These are phyloP conservation scores for Caretta caretta DNA, from an alignment of 2,113 vertebrate species.

Conservation along the genomic window DNA sequence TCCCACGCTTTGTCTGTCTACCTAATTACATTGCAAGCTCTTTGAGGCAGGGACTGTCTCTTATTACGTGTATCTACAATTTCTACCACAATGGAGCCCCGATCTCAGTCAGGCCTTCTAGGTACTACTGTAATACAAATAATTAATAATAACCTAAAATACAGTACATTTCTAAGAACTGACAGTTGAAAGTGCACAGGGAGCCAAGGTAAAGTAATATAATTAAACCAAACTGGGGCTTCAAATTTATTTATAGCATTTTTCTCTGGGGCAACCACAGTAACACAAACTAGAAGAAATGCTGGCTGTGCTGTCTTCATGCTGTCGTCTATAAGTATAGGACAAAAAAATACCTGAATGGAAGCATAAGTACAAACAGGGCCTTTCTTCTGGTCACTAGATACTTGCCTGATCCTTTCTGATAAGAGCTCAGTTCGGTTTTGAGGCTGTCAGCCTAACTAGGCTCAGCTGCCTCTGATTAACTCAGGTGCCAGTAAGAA, in stretches of 20 bases:
- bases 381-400: neutral
- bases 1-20: neutral
- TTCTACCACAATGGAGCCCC: neutral
- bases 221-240: neutral
- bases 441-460: rapidly evolving
- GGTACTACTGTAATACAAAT: neutral
- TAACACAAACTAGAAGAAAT: neutral
- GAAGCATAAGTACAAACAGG: rapidly evolving
- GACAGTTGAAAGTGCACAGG: neutral
- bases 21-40: neutral
- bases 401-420: rapidly evolving
- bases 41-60: neutral
- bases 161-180: neutral
- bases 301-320: neutral
- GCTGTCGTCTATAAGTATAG: neutral
- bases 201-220: neutral
- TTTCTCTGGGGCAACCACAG: constrained; percentile 1
- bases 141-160: neutral
- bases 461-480: neutral
- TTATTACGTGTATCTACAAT: neutral
- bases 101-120: neutral
- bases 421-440: neutral
- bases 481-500: neutral
- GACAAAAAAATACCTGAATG: rapidly evolving
- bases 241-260: constrained; percentile 24